A percentile compares a stretch with the other conserved stretches of the same genome.
These are phyloP conservation scores for Loriculus beryllinus DNA, from an alignment of 2,797 vertebrate genomes.

Conservation along the genomic window DNA sequence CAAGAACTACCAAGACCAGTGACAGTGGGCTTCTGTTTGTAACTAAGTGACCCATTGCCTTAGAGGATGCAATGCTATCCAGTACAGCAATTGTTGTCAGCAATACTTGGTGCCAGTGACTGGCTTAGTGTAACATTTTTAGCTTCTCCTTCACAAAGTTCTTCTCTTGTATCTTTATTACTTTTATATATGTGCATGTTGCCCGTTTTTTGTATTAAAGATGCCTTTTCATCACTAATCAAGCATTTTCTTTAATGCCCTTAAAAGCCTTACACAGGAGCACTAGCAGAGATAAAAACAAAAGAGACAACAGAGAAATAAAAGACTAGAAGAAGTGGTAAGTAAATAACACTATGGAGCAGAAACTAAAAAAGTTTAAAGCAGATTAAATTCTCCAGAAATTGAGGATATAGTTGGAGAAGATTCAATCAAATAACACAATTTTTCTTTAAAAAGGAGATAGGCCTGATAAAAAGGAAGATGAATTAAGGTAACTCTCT, in stretches of 20 bases:
- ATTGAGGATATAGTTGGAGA: background rate
- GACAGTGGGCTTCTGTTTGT: background rate
- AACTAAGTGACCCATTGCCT: background rate
- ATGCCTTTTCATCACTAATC: background rate
- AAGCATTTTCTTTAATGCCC: background rate
- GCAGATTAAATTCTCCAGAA: constrained; percentile 1
- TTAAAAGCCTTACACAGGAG: background rate
- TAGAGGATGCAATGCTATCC: background rate
- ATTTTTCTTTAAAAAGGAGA: constrained; percentile 16
- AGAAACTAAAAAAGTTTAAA: background rate
- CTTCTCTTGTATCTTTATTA: background rate
- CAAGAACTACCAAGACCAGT: background rate
- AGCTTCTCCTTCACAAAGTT: background rate
- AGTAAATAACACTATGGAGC: background rate
- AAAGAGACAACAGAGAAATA: background rate
- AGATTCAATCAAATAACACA: background rate
- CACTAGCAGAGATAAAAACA: background rate
- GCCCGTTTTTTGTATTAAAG: background rate
- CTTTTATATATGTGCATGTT: background rate
- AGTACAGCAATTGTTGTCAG: background rate
- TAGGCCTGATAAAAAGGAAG: background rate
- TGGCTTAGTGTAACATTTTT: background rate
- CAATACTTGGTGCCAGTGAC: background rate
- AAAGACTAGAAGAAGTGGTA: background rate
- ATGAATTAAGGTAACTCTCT: constrained; percentile 18